Percentiles rank a stretch among this genome's conserved stretches.
Conservation (phyloP, 2,797 vertebrate genomes). For the Pipistrellus kuhlii region DNA sequence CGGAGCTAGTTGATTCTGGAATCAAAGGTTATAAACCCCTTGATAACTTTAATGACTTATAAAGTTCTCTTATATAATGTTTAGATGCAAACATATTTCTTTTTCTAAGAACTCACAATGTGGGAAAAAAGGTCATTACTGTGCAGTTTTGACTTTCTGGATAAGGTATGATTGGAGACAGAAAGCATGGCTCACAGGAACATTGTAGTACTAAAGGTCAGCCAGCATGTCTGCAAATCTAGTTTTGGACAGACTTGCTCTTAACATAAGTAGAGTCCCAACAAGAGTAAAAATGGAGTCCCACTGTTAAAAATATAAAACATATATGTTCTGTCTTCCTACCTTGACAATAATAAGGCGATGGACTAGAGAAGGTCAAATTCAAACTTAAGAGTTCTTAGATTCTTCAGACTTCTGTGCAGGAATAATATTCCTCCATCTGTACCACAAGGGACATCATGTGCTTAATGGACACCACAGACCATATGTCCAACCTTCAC, state of each 20-base stretch:
- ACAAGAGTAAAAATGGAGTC: not conserved
- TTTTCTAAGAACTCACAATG: not conserved
- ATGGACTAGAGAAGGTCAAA: not conserved
- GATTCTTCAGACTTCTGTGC: not conserved
- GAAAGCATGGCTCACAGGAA: not conserved
- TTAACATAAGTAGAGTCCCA: not conserved
- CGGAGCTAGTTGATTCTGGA: not conserved
- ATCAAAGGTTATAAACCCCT: not conserved
- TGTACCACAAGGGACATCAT: not conserved
- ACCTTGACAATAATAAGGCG: not conserved
- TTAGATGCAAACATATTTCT: constrained; percentile 5
- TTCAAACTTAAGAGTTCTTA: not conserved
- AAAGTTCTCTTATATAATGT: constrained; percentile 19
- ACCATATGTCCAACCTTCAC: not conserved
- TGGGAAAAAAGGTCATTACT: not conserved
- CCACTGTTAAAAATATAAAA: not conserved
- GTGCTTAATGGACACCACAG: not conserved
- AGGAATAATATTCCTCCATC: not conserved
- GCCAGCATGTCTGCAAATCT: not conserved
- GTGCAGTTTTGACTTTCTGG: not conserved
- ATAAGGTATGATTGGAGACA: not conserved
- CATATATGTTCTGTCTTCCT: not conserved
- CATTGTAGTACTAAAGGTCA: not conserved
- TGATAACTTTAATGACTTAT: not conserved
- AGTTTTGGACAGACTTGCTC: not conserved